Percentiles rank a stretch among this genome's conserved stretches.
Evolutionary conservation across 2,888 invertebrate species (phyloP).

Genomic region (Hesperia comma): DNA sequence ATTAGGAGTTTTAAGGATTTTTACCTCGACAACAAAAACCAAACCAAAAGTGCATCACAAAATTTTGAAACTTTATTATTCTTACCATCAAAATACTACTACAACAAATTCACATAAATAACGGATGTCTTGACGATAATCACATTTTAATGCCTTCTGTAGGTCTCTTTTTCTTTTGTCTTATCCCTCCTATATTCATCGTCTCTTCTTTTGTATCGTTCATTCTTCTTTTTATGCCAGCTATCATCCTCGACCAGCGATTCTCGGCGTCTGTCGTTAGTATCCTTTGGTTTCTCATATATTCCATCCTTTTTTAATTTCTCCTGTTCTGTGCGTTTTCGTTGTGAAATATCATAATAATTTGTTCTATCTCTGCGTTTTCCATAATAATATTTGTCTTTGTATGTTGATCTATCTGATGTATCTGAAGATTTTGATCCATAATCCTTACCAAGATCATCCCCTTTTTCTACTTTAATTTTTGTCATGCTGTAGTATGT

Average conservation of each 20-base stretch:
- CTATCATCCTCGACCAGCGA: neutral
- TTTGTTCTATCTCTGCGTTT: neutral
- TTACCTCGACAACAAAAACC: too few relatives aligned
- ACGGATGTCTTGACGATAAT: neutral
- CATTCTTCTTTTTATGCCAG: neutral
- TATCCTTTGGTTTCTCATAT: neutral
- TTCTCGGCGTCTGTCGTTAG: neutral
- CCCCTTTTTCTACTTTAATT: conserved; percentile 1
- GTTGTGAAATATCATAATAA: neutral
- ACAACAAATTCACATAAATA: too few relatives aligned
- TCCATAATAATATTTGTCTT: neutral
- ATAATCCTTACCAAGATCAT: neutral
- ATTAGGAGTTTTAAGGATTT: too few relatives aligned
- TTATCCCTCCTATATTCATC: neutral
- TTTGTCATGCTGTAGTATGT: neutral
- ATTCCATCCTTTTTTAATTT: neutral
- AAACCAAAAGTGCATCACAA: too few relatives aligned
- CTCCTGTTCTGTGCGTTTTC: neutral
- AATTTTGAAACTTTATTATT: too few relatives aligned
- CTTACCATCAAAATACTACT: too few relatives aligned
- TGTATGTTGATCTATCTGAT: neutral
- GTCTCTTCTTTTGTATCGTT: neutral
- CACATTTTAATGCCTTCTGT: neutral
- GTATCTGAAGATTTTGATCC: neutral
- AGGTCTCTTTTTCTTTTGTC: conserved; percentile 1